Conservation (phyloP, 2,797 vertebrate species). For the Danio jaintianensis region DNA sequence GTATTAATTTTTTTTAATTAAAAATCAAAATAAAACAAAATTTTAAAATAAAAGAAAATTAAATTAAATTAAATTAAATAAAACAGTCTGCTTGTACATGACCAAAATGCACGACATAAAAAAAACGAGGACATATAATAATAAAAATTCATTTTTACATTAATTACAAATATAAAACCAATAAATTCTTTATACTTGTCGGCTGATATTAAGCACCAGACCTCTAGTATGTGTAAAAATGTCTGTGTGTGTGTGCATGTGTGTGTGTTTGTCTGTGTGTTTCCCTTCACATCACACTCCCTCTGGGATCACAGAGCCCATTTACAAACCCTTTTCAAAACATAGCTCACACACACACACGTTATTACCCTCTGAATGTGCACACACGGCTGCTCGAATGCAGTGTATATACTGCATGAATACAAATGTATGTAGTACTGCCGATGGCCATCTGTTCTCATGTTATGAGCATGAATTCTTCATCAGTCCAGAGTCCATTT, state of each 20-base stretch:
- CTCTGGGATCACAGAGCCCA: conserved; percentile 26
- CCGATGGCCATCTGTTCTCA: background rate
- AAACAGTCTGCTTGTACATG: background rate
- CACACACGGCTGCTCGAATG: background rate
- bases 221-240: background rate
- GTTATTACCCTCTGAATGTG: conserved; percentile 9
- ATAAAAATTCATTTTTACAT: too few relatives aligned
- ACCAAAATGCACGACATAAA: background rate
- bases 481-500: background rate
- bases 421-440: background rate
- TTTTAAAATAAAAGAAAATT: background rate
- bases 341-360: conserved; percentile 7
- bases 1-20: too few relatives aligned
- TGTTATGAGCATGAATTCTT: background rate
- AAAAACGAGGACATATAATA: too few relatives aligned
- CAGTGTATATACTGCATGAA: background rate
- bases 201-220: background rate
- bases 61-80: background rate
- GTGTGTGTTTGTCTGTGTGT: background rate
- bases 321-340: conserved; percentile 34
- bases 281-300: conserved; percentile 23
- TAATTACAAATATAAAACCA: background rate
- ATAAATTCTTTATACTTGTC: background rate
- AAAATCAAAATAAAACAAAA: background rate
- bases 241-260: conserved; percentile 13